Evolutionary conservation across 1,140 invertebrate species (phyloP), one percentile per base, ranked within the genome.

Genomic region (Musca domestica): DNA sequence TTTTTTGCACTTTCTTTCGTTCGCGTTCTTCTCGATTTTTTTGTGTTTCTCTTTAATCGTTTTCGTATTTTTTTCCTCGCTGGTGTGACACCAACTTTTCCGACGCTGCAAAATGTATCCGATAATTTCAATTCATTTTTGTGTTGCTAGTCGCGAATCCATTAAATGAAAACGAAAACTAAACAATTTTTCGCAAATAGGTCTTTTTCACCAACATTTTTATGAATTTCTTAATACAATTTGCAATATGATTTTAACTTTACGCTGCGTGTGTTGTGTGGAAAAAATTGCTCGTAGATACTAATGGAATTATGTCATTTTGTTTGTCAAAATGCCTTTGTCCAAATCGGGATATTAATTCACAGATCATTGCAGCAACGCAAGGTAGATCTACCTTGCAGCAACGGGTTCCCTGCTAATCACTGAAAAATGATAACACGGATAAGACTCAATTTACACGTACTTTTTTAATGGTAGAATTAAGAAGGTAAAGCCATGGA

Each of bases 281-380:
- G 27, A 61, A 61, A 61, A 61, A 41, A 20, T 61, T 61, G 27
- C 56, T 61, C 27, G 54, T 58, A 30, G 56, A 61, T 61, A 58
- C 56, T 61, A 61, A 61, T 61, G 56, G 56, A 61, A 61, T 61
- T 61, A 61, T 61, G 56, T 61, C 56, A 61, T 61, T 61, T 61
- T 61, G 27, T 61, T 61, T 61, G 56, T 61, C 56, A 61, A 61
- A 61, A 20, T n/a, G 17, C 4, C n/a, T 22, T 19, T 51, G 48
- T 51, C 17, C 17, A 49, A 49, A 49, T 41, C 6, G 27, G 9
- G 27, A 2, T 41, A 41, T 41, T 10, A 41, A 41, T 41, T 41
- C 10, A 41, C 34, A 41, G 10, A 2, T 41, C 34, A 41, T 41
- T 41, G 4, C 10, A 12, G 34, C 10, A 7, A 41, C 34, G n/a